Evolutionary conservation across 2,888 invertebrate species (phyloP).

Genomic region (Volucella inflata): DNA sequence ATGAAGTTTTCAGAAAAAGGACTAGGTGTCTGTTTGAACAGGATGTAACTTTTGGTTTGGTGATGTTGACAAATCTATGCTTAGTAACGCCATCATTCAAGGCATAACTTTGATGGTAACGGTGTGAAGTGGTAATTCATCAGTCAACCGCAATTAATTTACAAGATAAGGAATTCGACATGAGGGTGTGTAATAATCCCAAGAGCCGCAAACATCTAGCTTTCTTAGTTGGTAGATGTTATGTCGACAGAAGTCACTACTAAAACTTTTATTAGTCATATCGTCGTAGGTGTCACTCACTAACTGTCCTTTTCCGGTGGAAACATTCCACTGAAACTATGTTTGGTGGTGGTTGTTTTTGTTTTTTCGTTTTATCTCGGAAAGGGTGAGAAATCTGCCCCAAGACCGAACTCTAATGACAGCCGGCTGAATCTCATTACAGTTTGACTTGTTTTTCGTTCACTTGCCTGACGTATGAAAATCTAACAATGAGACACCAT

Average conservation of each 20-base stretch:
- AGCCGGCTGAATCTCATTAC: conserved; percentile 33
- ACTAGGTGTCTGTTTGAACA: conserved; percentile 30
- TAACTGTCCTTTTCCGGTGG: neutral
- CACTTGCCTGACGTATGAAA: conserved; percentile 6
- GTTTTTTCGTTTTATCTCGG: neutral
- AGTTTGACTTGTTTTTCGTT: conserved; percentile 14
- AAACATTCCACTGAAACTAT: neutral
- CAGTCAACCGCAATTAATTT: conserved; percentile 38
- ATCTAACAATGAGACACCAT: conserved; percentile 22
- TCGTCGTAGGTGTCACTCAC: neutral
- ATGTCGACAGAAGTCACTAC: neutral
- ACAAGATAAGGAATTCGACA: conserved; percentile 1
- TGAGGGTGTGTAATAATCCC: conserved; percentile 27
- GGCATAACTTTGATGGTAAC: conserved; percentile 15
- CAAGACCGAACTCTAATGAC: conserved; percentile 6
- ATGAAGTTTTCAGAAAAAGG: conserved; percentile 10
- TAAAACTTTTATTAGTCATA: conserved; percentile 5
- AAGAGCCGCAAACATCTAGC: conserved; percentile 21
- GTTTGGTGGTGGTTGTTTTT: neutral
- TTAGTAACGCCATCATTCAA: conserved; percentile 33
- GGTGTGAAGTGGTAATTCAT: conserved; percentile 17
- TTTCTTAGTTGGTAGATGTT: conserved; percentile 9
- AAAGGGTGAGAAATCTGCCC: neutral
- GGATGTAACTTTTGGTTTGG: conserved; percentile 19
- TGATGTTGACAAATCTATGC: conserved; percentile 45